Evolutionary conservation across 2,888 invertebrate species (phyloP).

Genomic region (Mesorhabditis spiculigera): DNA sequence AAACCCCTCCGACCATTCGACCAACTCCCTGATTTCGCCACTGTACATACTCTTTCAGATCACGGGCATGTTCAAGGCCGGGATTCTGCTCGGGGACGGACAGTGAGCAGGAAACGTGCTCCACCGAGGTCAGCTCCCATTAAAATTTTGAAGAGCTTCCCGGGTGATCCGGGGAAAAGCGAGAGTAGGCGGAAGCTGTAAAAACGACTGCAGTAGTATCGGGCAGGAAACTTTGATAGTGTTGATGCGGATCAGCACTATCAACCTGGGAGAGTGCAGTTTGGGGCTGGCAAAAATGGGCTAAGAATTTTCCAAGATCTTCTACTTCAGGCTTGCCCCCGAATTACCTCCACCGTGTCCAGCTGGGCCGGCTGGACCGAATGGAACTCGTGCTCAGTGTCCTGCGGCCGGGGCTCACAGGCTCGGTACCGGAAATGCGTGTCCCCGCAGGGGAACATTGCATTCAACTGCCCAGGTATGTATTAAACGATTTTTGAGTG

Average conservation of each 20-base stretch:
- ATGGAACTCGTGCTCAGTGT: conserved; percentile 48
- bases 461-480: conserved; percentile 53
- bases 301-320: too few relatives aligned
- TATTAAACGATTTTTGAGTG: neutral
- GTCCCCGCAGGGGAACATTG: conserved; percentile 46
- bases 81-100: conserved; percentile 48
- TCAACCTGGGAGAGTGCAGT: too few relatives aligned
- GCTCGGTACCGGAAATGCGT: conserved; percentile 53
- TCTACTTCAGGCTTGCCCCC: neutral
- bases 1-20: conserved; percentile 10
- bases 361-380: conserved; percentile 8
- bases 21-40: neutral
- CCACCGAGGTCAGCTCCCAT: conserved; percentile 37
- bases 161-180: too few relatives aligned
- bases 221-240: too few relatives aligned
- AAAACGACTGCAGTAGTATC: too few relatives aligned
- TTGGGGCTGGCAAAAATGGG: too few relatives aligned
- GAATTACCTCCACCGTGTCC: neutral
- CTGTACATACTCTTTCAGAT: conserved; percentile 13
- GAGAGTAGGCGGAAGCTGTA: too few relatives aligned
- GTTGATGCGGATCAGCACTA: too few relatives aligned
- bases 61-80: conserved; percentile 37
- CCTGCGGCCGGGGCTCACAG: conserved; percentile 53
- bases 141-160: too few relatives aligned
- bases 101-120: conserved; percentile 43